Base-by-base conservation (phyloP, 2,888 invertebrate species). In the Sminthurides aquaticus region DNA sequence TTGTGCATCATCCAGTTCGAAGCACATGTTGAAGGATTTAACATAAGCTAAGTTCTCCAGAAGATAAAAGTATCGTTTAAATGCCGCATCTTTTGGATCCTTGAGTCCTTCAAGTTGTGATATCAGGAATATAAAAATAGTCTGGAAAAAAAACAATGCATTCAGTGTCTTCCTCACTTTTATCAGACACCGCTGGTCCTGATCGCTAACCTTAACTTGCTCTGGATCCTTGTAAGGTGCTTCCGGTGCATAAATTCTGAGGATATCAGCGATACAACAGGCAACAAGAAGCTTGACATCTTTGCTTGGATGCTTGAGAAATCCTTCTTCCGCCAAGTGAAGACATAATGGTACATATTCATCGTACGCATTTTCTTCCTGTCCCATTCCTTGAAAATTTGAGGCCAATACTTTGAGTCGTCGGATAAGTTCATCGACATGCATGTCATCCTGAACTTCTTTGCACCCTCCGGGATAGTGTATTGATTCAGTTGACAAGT, bases 21-120 rank as follows among this genome's bases (percentile, higher is more conserved):
- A 93, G 79, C 96, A 97, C 89, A 98, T 97, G 80, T 97, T 97
- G 80, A 98, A 97, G 0, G 95, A 94, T 80, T 98, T 98, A 48
- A 97, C 96, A 79, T 94, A 96, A 0, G 96, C 95, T 75, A 98
- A 82, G 80, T 97, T 98, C 81, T 98, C 97, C 65, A 98, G 81
- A 59, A 98, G 83, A 79, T 98, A 98, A 81, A 97, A 97, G 80
- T 97, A 97, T 73, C 96, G 85, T 79, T 97, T 97, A 80, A 97
- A 98, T 1, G 95, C 93, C 2, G 97, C 92, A 80, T 96, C 93
- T 79, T 96, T 95, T 0, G 96, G 95, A 81, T 97, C 95, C 77
- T 90, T 91, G 26, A 98, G 83, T 20, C 97, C 97, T 74, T 89
- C 85, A 70, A 98, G 80, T 80, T 97, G 96, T 76, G 91, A 90